A percentile compares a stretch with the other conserved stretches of the same genome.
These are phyloP conservation scores for Pangasius macronema DNA, from an alignment of 2,797 vertebrate genomes.

Conservation along the genomic window DNA sequence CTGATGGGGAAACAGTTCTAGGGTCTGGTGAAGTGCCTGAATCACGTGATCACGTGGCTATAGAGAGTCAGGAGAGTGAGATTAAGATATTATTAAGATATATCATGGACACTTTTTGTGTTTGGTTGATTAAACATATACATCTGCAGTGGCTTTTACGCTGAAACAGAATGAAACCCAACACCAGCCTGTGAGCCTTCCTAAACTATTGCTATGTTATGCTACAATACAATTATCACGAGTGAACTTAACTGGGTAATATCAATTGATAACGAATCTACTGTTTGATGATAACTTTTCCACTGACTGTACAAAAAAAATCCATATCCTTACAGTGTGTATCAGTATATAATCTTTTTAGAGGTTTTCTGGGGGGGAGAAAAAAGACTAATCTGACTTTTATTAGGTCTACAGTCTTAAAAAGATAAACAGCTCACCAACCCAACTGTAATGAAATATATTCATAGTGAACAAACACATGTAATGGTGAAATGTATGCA, in stretches of 20 bases:
- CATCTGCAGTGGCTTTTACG: neutral
- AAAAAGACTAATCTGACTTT: too few relatives aligned
- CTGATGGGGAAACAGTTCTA: too few relatives aligned
- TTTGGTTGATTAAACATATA: neutral
- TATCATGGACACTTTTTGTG: neutral
- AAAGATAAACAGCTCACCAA: neutral
- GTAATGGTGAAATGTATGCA: neutral
- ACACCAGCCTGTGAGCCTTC: neutral
- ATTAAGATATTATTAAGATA: too few relatives aligned
- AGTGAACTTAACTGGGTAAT: neutral
- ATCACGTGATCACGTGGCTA: too few relatives aligned
- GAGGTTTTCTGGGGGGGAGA: too few relatives aligned
- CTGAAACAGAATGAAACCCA: neutral
- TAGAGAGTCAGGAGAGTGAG: neutral
- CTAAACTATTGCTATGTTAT: neutral
- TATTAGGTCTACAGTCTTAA: too few relatives aligned
- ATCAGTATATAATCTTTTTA: too few relatives aligned
- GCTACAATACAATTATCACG: too few relatives aligned
- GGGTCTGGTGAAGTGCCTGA: too few relatives aligned
- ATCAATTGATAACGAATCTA: neutral
- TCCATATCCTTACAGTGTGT: too few relatives aligned
- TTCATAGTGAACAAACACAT: neutral
- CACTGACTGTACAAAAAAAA: too few relatives aligned
- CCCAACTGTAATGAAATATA: neutral
- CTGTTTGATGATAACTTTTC: neutral